Evolutionary conservation across 2,113 vertebrate genomes (phyloP), one percentile per base, ranked within the genome.

Genomic region (Hemicordylus capensis): DNA sequence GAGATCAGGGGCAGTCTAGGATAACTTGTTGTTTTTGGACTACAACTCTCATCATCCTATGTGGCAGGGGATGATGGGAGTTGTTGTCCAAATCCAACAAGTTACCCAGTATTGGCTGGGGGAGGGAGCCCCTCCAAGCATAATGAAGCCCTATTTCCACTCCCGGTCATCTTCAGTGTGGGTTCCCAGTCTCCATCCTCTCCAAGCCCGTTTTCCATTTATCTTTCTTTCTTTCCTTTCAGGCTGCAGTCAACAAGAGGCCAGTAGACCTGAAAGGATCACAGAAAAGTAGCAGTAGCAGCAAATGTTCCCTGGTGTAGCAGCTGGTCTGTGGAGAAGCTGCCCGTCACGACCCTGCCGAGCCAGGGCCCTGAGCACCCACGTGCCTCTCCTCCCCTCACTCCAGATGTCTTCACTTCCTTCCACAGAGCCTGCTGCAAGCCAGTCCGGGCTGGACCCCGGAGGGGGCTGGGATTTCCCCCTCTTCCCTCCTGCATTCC

Each of bases 231-330:
- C 1, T 20, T 28, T 54, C 26, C 34, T 54, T 80, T 31, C 70
- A 96, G 95, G 93, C 86, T 61, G 91, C 87, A 9, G 89, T 87
- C 77, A 76, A 28, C 80, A 94, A 89, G 73, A 8, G 87, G 54
- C 76, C 91, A 2, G 46, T 90, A 85, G 93, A 95, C 69, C 80
- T 94, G 76, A 89, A 91, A 83, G 48, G 72, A 0, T 69, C 89
- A 1, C 81, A 92, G 81, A 96, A 94, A 81, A 86, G 77, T 15
- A 61, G 87, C 80, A 90, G 54, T 76, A 61, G 87, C 80, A 90
- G 54, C 74, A 96, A 91, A 81, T 96, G 96, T 86, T 93, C 92
- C 19, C 12, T 96, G 88, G 87, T 67, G 51, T 95, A 94, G 89
- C 67, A 1, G 44, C n/a, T 1, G 1, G 7, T 9, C 46, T 1